phyloP scores from a whole-genome alignment of 2,888 invertebrate genomes.

The Eupithecia tripunctaria region DNA sequence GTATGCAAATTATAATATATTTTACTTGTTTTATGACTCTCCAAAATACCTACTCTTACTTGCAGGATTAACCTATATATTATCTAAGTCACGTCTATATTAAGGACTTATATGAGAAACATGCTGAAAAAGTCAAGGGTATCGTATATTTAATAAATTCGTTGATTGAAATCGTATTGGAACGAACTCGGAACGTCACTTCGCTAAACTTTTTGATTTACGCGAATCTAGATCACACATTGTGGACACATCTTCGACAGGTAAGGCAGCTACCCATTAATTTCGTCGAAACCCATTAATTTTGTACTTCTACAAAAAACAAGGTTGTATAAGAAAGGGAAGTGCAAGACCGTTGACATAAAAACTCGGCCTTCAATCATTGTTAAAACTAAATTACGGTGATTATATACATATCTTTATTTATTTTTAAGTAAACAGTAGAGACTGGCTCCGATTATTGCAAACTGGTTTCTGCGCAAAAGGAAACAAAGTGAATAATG shows the following conservation, averaged over 20 bases:
- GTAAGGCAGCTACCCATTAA: neutral
- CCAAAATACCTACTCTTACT: too few relatives aligned
- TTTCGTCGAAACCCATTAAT: neutral
- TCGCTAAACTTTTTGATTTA: neutral
- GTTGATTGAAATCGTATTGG: too few relatives aligned
- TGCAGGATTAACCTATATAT: too few relatives aligned
- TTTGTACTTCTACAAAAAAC: neutral
- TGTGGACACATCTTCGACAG: neutral
- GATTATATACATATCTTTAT: constrained; percentile 38
- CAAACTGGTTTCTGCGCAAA: constrained; percentile 59
- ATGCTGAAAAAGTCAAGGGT: too few relatives aligned
- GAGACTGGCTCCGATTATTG: constrained; percentile 52
- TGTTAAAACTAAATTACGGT: constrained; percentile 39
- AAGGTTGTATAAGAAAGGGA: neutral
- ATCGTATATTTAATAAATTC: too few relatives aligned
- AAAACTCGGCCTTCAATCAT: constrained; percentile 30
- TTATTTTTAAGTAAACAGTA: constrained; percentile 45
- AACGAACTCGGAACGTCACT: too few relatives aligned
- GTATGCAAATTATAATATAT: too few relatives aligned
- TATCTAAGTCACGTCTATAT: too few relatives aligned
- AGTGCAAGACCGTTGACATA: constrained; percentile 3
- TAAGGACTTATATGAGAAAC: too few relatives aligned
- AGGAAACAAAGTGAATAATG: constrained; percentile 53
- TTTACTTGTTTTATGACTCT: too few relatives aligned
- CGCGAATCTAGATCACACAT: neutral